phyloP scores from a whole-genome alignment of 2,797 vertebrate species.

The Chiroxiphia lanceolata region DNA sequence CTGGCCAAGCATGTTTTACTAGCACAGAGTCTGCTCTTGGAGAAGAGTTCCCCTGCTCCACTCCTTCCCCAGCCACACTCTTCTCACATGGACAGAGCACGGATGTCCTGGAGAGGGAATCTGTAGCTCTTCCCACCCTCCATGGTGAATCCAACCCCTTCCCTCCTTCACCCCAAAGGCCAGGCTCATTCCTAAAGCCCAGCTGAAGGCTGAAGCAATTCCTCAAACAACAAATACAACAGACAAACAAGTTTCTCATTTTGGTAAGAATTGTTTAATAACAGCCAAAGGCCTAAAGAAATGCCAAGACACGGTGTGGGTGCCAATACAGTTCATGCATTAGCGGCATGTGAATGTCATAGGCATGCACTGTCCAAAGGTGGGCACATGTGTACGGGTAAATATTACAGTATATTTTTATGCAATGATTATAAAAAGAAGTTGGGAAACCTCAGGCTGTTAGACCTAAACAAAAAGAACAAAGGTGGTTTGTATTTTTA shows the following conservation, averaged over 20 bases:
- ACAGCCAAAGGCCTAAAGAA: background rate
- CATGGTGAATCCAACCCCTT: accelerated
- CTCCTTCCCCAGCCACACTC: background rate
- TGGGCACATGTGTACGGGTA: accelerated
- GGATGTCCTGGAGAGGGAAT: background rate
- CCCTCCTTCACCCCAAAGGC: background rate
- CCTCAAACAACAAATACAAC: background rate
- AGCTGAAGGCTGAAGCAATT: background rate
- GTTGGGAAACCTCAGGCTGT: background rate
- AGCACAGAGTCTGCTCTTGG: background rate
- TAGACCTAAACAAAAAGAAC: background rate
- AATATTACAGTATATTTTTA: background rate
- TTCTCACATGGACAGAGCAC: background rate
- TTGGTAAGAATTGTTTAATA: background rate
- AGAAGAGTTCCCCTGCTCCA: background rate
- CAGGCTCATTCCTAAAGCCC: background rate
- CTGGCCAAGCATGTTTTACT: background rate
- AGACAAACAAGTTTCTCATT: background rate
- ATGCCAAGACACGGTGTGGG: background rate
- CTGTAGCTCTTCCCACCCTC: background rate
- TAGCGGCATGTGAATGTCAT: background rate
- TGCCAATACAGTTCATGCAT: background rate
- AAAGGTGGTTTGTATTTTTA: background rate
- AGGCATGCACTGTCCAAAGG: background rate
- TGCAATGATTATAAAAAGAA: background rate